phyloP scores from a whole-genome alignment of 64 coral and sea anemone species.

The Actinia tenebrosa region DNA sequence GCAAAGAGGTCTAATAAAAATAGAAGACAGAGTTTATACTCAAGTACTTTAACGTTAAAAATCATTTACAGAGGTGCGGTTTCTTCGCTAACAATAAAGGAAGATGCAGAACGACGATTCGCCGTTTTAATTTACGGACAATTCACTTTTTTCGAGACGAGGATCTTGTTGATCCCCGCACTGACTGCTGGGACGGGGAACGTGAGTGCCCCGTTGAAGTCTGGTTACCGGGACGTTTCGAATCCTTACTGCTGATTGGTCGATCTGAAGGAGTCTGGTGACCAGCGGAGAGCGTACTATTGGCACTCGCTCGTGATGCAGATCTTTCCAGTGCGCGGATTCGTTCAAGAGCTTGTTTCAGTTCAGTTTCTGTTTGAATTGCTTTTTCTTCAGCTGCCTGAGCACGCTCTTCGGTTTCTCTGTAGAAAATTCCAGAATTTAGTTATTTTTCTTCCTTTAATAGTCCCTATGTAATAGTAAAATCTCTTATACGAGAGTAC shows the following conservation, averaged over 20 bases:
- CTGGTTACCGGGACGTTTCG: constrained; percentile 38
- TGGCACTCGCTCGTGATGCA: constrained; percentile 75
- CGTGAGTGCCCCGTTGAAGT: constrained; percentile 29
- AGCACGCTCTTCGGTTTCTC: constrained; percentile 91
- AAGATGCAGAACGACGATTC: no score
- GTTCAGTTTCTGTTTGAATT: constrained; percentile 87
- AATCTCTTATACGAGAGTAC: no score
- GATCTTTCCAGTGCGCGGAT: constrained; percentile 92
- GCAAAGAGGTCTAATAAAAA: no score
- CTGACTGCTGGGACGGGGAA: constrained; percentile 57
- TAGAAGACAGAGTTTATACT: background rate
- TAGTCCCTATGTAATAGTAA: no score
- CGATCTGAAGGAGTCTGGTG: constrained; percentile 44
- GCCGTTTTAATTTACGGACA: no score
- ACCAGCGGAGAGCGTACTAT: constrained; percentile 9
- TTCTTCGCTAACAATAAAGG: no score
- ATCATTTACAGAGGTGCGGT: no score
- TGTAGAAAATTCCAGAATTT: constrained; percentile 21
- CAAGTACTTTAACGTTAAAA: no score
- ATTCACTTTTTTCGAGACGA: constrained; percentile 68
- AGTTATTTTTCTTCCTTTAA: background rate
- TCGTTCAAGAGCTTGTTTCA: constrained; percentile 90
- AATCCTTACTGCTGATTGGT: constrained; percentile 57
- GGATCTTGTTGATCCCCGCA: constrained; percentile 49
- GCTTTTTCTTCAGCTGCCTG: constrained; percentile 85